These are phyloP conservation scores for Eilema griseolum DNA, from an alignment of 2,888 invertebrate species.

Conservation along the genomic window DNA sequence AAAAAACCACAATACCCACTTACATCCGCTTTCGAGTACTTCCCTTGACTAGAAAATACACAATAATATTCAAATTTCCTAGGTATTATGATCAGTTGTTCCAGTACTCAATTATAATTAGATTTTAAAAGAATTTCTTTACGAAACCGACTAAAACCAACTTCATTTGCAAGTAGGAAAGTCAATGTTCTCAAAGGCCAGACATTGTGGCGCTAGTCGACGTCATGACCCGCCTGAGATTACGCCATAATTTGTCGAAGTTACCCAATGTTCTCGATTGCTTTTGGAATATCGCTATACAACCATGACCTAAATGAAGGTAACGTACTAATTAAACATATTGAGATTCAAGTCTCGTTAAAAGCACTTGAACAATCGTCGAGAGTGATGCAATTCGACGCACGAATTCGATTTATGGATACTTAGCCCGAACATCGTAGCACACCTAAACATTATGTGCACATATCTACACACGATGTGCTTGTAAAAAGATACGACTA, in stretches of 20 bases:
- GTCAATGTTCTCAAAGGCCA: conserved; percentile 74
- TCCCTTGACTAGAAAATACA: not conserved
- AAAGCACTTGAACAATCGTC: conserved; percentile 29
- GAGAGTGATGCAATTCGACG: conserved; percentile 69
- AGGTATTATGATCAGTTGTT: not conserved
- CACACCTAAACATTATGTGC: conserved; percentile 81
- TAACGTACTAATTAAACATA: conserved; percentile 17
- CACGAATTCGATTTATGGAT: conserved; percentile 84
- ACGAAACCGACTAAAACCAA: conserved; percentile 34
- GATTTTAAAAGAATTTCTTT: not conserved
- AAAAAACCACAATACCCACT: not conserved
- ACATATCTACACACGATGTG: conserved; percentile 83
- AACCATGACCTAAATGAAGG: not conserved
- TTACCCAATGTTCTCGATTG: conserved; percentile 74
- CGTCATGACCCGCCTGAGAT: conserved; percentile 65
- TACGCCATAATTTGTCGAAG: conserved; percentile 71
- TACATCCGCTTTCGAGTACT: not conserved
- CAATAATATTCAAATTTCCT: not conserved
- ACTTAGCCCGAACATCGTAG: conserved; percentile 74
- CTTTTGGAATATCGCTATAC: conserved; percentile 11
- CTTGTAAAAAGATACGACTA: conserved; percentile 85
- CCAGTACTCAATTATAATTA: not conserved
- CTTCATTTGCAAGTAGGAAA: conserved; percentile 65
- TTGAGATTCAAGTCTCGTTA: conserved; percentile 17
- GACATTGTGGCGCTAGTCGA: conserved; percentile 73